These are phyloP conservation scores for Drosophila subpulchrella DNA, from an alignment of 1,140 invertebrate species.

Conservation along the genomic window DNA sequence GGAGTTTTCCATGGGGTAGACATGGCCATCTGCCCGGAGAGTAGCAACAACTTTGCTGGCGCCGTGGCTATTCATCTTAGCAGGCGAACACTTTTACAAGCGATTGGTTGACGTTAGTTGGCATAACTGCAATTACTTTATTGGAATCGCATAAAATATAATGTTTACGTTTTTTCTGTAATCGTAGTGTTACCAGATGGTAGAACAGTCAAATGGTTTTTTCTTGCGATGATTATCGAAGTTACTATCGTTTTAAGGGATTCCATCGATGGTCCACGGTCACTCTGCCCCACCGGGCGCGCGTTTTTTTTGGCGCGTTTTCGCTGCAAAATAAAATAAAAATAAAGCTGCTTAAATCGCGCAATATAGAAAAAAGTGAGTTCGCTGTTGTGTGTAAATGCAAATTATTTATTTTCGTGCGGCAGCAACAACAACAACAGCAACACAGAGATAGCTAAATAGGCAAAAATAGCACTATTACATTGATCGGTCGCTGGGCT, in stretches of 20 bases:
- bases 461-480: no score
- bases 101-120: constrained; percentile 7
- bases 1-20: constrained; percentile 67
- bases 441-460: constrained; percentile 25
- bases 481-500: no score
- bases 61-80: constrained; percentile 64
- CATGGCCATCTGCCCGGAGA: constrained; percentile 78
- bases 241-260: no score
- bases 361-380: constrained; percentile 29
- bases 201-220: no score
- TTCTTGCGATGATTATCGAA: no score
- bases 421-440: constrained; percentile 45
- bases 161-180: constrained; percentile 39
- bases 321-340: no score
- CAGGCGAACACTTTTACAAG: constrained; percentile 48
- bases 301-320: no score
- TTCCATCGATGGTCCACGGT: no score
- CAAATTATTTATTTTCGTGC: constrained; percentile 70
- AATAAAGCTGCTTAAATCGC: no score
- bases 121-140: constrained; percentile 45
- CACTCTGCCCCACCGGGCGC: no score
- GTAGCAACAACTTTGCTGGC: constrained; percentile 77
- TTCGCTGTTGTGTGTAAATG: constrained; percentile 60
- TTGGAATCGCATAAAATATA: constrained; percentile 21
- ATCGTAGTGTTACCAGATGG: no score